A percentile compares a stretch with the other conserved stretches of the same genome.
These are phyloP conservation scores for Craniophora ligustri DNA, from an alignment of 2,888 invertebrate genomes.

Conservation along the genomic window DNA sequence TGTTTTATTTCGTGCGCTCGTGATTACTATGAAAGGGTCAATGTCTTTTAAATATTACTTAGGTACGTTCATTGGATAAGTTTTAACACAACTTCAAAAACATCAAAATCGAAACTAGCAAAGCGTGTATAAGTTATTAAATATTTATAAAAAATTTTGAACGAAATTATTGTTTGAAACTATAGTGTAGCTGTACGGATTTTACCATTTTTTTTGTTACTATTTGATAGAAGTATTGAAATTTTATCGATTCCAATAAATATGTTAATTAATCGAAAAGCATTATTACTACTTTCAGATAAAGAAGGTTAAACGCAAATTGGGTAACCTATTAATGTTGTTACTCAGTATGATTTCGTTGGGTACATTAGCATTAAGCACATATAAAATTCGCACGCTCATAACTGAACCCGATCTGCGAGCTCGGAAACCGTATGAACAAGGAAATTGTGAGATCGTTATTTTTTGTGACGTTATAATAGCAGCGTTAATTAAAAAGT, in stretches of 20 bases:
- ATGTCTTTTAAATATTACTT: slow-evolving; percentile 46
- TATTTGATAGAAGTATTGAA: too few relatives aligned
- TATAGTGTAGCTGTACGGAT: too few relatives aligned
- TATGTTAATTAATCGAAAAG: background rate
- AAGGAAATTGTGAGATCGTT: slow-evolving; percentile 65
- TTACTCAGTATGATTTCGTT: slow-evolving; percentile 23
- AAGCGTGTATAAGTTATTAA: slow-evolving; percentile 17
- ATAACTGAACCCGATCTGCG: slow-evolving; percentile 40
- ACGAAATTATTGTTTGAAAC: slow-evolving; percentile 12
- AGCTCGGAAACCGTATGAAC: slow-evolving; percentile 66
- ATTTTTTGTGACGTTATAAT: slow-evolving; percentile 70
- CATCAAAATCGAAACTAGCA: slow-evolving; percentile 27
- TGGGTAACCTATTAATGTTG: slow-evolving; percentile 17
- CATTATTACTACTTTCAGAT: background rate
- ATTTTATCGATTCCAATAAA: background rate
- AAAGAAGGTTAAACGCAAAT: background rate
- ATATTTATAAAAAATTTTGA: slow-evolving; percentile 27
- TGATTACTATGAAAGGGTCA: slow-evolving; percentile 48
- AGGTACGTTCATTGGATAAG: slow-evolving; percentile 22
- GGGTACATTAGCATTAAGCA: slow-evolving; percentile 42
- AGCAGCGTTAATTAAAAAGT: slow-evolving; percentile 79
- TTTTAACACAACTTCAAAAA: slow-evolving; percentile 5
- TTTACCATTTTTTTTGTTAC: too few relatives aligned
- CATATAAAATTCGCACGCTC: slow-evolving; percentile 49
- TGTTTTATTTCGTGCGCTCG: slow-evolving; percentile 38